Evolutionary conservation across 2,113 vertebrate genomes (phyloP), one percentile per base, ranked within the genome.

Genomic region (Tragelaphus buxtoni): DNA sequence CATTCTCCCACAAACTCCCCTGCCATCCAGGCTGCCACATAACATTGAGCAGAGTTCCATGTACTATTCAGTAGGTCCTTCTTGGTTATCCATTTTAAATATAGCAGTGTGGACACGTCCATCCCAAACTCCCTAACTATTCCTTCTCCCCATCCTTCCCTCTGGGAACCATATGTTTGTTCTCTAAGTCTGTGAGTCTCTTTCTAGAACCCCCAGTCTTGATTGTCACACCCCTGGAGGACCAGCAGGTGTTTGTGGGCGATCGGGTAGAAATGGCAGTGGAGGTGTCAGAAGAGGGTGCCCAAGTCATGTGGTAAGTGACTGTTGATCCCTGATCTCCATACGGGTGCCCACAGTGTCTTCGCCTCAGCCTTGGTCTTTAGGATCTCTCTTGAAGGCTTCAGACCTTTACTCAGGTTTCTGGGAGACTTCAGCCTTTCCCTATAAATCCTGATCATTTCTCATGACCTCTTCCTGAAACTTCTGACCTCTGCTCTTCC

Each of bases 281-380:
- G 42, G 99, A 99, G 74, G 99, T 99, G 69, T 99, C 99, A 0
- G 99, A 99, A 85, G 99, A 99, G 18, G 99, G 99, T 16, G 99
- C 99, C 32, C 98, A 97, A 14, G 99, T 99, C 94, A 99, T 98
- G 98, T 99, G 99, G 99, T 99, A 76, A 98, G 99, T 95, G 94
- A 91, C 93, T 32, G 11, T 17, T 6, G 49, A 47, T 0, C n/a
- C 28, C 51, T 10, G 4, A 20, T 6, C 61, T 24, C 69, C 55
- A 11, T 0, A 24, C 6, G 4, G 20, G 18, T 8, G 49, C 49
- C 28, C 56, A 2, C 13, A 18, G 56, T 10, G 14, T 80, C 85
- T 39, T 28, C 8, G 8, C 53, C 32, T 61, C 72, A 9, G 69
- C 16, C n/a, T 24, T 9, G 24, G 11, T 77, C 17, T 81, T 55